These are phyloP conservation scores for Buphagus erythrorhynchus DNA, from an alignment of 2,797 vertebrate genomes.

Conservation along the genomic window DNA sequence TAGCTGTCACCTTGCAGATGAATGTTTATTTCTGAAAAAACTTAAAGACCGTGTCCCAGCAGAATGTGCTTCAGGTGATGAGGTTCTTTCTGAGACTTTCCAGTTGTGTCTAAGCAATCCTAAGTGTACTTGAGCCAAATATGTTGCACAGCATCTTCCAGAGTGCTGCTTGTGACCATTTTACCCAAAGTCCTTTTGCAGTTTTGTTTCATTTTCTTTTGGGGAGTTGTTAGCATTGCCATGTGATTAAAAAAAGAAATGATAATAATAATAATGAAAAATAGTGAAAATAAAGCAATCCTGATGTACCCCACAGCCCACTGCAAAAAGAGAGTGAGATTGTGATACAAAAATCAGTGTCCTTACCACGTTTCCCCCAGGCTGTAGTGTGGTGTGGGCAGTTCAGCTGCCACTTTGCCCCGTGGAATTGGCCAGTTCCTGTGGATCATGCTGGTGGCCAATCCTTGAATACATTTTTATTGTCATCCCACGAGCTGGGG, in stretches of 20 bases:
- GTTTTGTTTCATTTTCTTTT: not conserved
- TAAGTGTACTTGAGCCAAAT: conserved; percentile 64
- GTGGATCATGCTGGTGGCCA: conserved; percentile 6
- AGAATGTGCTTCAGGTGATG: not conserved
- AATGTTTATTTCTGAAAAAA: not conserved
- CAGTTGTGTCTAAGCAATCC: conserved; percentile 12
- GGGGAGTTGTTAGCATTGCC: not conserved
- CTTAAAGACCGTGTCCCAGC: not conserved
- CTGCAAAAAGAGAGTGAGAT: not conserved
- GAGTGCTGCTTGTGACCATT: conserved; percentile 11
- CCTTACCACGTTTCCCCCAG: not conserved
- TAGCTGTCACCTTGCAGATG: conserved; percentile 12
- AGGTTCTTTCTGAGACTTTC: conserved; percentile 4
- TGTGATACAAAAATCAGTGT: not conserved
- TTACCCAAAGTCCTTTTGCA: conserved; percentile 26
- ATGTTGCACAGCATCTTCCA: not conserved
- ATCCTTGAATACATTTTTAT: not conserved
- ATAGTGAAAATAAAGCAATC: not conserved
- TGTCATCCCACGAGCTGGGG: not conserved
- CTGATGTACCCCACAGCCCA: not conserved
- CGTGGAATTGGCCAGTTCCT: not conserved
- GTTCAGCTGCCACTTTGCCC: not conserved
- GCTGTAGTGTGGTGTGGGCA: not conserved
- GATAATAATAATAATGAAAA: not conserved
- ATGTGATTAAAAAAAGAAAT: not conserved